These are phyloP conservation scores for Rhagoletis zephyria DNA, from an alignment of 1,140 invertebrate species.

Conservation along the genomic window DNA sequence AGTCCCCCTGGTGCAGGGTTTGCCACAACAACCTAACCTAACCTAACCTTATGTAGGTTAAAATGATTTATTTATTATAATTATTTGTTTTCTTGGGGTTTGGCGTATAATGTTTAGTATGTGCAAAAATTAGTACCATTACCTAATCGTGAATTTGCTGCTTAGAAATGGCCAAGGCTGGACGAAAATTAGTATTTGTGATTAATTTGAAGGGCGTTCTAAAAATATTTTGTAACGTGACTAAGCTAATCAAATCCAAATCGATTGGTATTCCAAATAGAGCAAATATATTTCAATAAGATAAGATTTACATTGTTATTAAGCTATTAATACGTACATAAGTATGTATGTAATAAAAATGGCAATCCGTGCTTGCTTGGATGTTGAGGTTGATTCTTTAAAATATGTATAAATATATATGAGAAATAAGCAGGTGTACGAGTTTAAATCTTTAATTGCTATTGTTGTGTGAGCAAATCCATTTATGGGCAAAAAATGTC, in stretches of 20 bases:
- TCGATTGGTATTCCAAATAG: background rate
- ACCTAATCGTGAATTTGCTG: background rate
- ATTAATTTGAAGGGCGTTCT: background rate
- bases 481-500: slow-evolving; percentile 6
- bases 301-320: too few species aligned
- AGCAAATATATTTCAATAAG: background rate
- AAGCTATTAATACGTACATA: too few species aligned
- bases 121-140: too few species aligned
- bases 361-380: background rate
- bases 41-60: too few species aligned
- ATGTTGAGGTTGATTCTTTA: background rate
- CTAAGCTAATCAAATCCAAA: background rate
- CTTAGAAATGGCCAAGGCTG: background rate
- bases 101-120: background rate
- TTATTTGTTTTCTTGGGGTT: background rate
- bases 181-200: background rate
- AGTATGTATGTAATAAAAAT: background rate
- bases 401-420: too few species aligned
- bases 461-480: too few species aligned
- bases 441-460: background rate
- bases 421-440: background rate
- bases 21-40: too few species aligned
- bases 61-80: background rate
- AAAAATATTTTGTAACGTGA: slow-evolving; percentile 12
- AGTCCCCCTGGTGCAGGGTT: too few species aligned